A percentile compares a stretch with the other conserved stretches of the same genome.
Evolutionary conservation across 2,113 vertebrate species (phyloP).

Genomic region (Oncorhynchus tshawytscha): DNA sequence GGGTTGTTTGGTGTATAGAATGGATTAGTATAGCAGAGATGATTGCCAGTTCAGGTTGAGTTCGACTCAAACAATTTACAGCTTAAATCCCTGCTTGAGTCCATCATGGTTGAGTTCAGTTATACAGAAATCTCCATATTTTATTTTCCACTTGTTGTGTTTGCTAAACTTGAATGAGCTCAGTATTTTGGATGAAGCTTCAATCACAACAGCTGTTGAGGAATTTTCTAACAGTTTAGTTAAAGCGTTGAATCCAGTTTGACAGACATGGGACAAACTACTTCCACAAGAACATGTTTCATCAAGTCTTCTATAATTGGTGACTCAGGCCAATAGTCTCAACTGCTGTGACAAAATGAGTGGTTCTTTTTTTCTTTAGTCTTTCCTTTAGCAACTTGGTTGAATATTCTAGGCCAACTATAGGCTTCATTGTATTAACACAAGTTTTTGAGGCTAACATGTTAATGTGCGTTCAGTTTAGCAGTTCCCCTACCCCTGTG

Average conservation of each 20-base stretch:
- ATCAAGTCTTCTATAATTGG: neutral
- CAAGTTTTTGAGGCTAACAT: neutral
- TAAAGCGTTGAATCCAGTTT: neutral
- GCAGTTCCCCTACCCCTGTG: neutral
- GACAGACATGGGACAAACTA: neutral
- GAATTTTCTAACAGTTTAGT: neutral
- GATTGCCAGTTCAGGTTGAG: neutral
- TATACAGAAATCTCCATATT: neutral
- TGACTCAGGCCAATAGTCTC: neutral
- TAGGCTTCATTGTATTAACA: neutral
- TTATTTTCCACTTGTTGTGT: neutral
- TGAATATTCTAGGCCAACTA: neutral
- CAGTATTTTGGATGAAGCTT: neutral
- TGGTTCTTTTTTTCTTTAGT: neutral
- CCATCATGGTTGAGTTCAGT: neutral
- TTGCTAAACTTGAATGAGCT: neutral
- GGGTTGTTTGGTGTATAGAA: neutral
- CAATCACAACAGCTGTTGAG: conserved; percentile 1
- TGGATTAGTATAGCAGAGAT: neutral
- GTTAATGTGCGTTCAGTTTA: neutral
- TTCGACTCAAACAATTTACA: neutral
- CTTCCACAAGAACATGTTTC: neutral
- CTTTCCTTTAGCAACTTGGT: neutral
- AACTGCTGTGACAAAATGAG: neutral
- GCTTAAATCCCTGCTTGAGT: neutral